phyloP scores from a whole-genome alignment of 2,113 vertebrate genomes.

The Pogona vitticeps region DNA sequence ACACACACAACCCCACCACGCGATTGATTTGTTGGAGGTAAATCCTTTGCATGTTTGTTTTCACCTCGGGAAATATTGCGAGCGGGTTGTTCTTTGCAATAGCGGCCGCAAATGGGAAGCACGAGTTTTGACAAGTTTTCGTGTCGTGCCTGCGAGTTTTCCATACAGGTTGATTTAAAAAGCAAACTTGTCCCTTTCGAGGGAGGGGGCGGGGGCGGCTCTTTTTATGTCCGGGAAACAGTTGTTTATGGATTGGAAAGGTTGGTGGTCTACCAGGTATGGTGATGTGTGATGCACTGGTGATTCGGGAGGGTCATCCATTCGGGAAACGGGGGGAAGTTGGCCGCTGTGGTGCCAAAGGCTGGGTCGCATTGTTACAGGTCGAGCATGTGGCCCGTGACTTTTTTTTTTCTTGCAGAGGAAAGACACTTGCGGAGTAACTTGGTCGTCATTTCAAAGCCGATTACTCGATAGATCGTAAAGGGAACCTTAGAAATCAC shows the following conservation, averaged over 20 bases:
- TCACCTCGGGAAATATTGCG: not conserved
- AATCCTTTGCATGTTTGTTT: not conserved
- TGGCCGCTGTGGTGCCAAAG: not conserved
- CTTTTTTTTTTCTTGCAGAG: no score
- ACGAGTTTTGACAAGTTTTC: not conserved
- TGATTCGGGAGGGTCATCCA: not conserved
- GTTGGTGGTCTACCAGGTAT: not conserved
- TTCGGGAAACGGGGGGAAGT: no score
- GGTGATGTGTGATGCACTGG: not conserved
- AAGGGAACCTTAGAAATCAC: not conserved
- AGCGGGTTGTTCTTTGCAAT: not conserved
- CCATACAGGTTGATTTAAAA: not conserved
- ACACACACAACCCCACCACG: not conserved
- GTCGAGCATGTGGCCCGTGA: not conserved
- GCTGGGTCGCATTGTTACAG: slow-evolving; percentile 27
- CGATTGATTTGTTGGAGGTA: slow-evolving; percentile 13
- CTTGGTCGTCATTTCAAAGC: not conserved
- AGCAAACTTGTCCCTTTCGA: no score
- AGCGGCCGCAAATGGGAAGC: not conserved
- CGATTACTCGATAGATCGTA: no score
- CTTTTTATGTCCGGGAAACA: not conserved
- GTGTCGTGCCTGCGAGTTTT: not conserved
- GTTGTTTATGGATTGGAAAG: no score
- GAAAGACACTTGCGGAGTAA: not conserved
- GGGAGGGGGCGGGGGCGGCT: no score